Base-by-base conservation (phyloP, 2,113 vertebrate species). In the Girardinichthys multiradiatus region DNA sequence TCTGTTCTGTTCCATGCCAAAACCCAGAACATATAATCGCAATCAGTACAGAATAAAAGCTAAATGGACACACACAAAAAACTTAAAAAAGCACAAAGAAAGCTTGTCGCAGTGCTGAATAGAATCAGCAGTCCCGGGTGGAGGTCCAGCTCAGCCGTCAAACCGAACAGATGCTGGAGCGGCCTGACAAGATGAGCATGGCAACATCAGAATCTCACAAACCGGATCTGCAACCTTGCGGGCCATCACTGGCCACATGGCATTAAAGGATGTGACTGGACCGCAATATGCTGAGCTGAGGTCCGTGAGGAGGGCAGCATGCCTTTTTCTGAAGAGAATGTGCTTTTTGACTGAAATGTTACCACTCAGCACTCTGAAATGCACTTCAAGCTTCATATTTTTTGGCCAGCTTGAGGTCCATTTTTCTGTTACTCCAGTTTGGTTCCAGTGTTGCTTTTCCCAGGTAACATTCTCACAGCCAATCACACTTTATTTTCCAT, bases 201-300 rank as follows among this genome's bases (percentile, higher is more conserved):
- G 73, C 65, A 39, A 81, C 76, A 78, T 79, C 68, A 61, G 81
- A 85, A 61, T 51, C 72, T 80, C 61, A 68, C 62, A 39, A 83
- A 84, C 45, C 57, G 37, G 72, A 62, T 60, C 61, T 66, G 62
- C 59, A 71, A 68, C 70, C 77, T 80, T 29, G 26, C 39, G 1
- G 57, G 73, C 75, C 71, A 27, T 59, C 11, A 21, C 57, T 60
- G 54, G 60, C 48, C 11, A 19, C 29, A 61, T 87, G 80, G 82
- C 86, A 84, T 87, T 89, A 86, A 80, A 80, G 70, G 74, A 86
- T 82, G 84, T 70, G 79, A 79, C 64, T 14, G 13, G 57, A 54
- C 24, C 24, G 21, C 48, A 54, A n/a, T 24, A n/a, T 45, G 42
- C 15, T 51, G 48, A 51, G 48, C 48, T 51, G 48, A 54, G 48